These are phyloP conservation scores for Furcula furcula DNA, from an alignment of 2,888 invertebrate species.

Conservation along the genomic window DNA sequence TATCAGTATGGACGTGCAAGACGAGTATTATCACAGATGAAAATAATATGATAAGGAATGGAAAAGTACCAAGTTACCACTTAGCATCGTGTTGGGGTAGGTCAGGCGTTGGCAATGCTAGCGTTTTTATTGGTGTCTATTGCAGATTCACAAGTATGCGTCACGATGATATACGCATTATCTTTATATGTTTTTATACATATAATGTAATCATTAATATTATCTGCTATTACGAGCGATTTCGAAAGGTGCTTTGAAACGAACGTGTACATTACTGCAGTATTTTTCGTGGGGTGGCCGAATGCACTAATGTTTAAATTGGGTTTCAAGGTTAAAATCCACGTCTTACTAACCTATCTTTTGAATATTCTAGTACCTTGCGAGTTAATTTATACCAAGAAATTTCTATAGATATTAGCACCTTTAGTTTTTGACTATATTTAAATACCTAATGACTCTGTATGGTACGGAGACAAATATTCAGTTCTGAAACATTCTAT, in stretches of 20 bases:
- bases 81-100: constrained; percentile 55
- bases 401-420: not conserved
- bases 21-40: constrained; percentile 20
- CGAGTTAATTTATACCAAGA: not conserved
- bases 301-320: constrained; percentile 16
- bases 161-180: constrained; percentile 30
- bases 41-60: constrained; percentile 46
- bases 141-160: constrained; percentile 18
- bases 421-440: not conserved
- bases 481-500: constrained; percentile 1
- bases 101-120: constrained; percentile 39
- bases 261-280: constrained; percentile 2
- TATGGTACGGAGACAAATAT: not conserved
- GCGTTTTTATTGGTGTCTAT: constrained; percentile 26
- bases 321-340: constrained; percentile 17
- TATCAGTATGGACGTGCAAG: constrained; percentile 16
- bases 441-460: not conserved
- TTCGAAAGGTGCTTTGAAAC: not conserved
- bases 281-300: constrained; percentile 10
- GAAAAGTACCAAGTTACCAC: constrained; percentile 47
- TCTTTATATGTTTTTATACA: constrained; percentile 14
- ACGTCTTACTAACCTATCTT: constrained; percentile 4
- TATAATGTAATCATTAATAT: too few relatives aligned
- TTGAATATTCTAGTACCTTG: not conserved
- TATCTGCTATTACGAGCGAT: constrained; percentile 1